Conservation (phyloP, 2,797 vertebrate species). For the Cercopithecus petaurista region DNA sequence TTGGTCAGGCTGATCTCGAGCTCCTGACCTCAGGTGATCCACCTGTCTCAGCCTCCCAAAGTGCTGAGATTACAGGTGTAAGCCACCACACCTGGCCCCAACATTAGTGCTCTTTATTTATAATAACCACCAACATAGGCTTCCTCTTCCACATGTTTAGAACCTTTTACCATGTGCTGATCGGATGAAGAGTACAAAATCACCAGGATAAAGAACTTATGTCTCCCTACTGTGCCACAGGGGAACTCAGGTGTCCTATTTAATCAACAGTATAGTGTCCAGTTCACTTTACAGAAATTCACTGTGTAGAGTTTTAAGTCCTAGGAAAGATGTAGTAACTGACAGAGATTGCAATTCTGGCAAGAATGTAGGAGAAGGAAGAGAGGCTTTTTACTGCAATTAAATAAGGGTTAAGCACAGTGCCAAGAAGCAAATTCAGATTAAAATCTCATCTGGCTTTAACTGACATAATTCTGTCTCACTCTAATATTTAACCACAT, state of each 20-base stretch:
- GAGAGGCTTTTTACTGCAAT: background rate
- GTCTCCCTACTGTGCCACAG: background rate
- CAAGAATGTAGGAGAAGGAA: background rate
- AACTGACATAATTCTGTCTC: background rate
- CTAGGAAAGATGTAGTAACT: background rate
- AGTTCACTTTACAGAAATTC: background rate
- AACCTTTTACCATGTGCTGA: background rate
- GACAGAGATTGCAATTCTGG: background rate
- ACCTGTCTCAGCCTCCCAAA: background rate
- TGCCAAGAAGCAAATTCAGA: background rate
- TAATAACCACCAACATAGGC: background rate
- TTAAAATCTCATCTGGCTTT: conserved; percentile 29
- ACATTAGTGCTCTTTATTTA: background rate
- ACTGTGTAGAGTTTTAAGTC: background rate
- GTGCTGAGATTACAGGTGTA: background rate
- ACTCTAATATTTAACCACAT: background rate
- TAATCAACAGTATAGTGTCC: background rate
- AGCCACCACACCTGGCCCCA: background rate
- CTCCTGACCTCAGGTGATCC: background rate
- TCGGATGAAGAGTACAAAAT: background rate
- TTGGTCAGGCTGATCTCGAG: background rate
- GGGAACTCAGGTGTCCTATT: background rate
- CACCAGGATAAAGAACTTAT: background rate
- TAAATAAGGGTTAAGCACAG: background rate
- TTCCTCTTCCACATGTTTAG: background rate